Evolutionary conservation across 2,113 vertebrate genomes (phyloP).

Genomic region (Sinocyclocheilus maitianheensis): DNA sequence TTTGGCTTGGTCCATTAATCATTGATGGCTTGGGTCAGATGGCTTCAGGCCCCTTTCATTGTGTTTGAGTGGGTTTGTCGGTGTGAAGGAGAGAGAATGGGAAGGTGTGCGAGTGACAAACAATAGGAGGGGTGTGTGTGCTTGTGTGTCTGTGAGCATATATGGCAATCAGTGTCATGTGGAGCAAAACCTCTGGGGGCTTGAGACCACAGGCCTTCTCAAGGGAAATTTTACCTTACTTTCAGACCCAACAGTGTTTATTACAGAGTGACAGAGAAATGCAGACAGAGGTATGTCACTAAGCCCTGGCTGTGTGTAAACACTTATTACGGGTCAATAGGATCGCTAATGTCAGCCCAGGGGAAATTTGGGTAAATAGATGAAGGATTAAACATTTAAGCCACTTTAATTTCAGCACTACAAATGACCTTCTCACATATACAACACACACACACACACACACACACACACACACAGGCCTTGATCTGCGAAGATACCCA

Average conservation of each 20-base stretch:
- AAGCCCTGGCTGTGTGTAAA: slow-evolving; percentile 27
- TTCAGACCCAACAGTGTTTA: slow-evolving; percentile 38
- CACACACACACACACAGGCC: background rate
- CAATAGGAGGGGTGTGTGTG: slow-evolving; percentile 16
- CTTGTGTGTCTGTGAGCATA: slow-evolving; percentile 36
- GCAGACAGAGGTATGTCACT: slow-evolving; percentile 32
- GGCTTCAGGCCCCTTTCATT: slow-evolving; percentile 43
- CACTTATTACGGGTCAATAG: slow-evolving; percentile 31
- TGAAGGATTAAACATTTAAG: slow-evolving; percentile 41
- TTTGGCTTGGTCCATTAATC: slow-evolving; percentile 76
- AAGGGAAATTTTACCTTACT: slow-evolving; percentile 48
- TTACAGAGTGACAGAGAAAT: slow-evolving; percentile 48
- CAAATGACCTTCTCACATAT: background rate
- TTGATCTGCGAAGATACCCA: background rate
- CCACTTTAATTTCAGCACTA: slow-evolving; percentile 8
- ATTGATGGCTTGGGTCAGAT: slow-evolving; percentile 66
- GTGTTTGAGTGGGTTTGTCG: slow-evolving; percentile 55
- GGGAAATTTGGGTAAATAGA: slow-evolving; percentile 37
- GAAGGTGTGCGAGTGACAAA: slow-evolving; percentile 45
- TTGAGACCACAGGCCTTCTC: slow-evolving; percentile 31
- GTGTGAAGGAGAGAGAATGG: slow-evolving; percentile 53
- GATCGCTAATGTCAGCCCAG: slow-evolving; percentile 32
- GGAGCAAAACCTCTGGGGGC: slow-evolving; percentile 17
- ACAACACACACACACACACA: background rate
- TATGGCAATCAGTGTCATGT: slow-evolving; percentile 46